phyloP scores from a whole-genome alignment of 2,797 vertebrate genomes.

The Melanotaenia boesemani region DNA sequence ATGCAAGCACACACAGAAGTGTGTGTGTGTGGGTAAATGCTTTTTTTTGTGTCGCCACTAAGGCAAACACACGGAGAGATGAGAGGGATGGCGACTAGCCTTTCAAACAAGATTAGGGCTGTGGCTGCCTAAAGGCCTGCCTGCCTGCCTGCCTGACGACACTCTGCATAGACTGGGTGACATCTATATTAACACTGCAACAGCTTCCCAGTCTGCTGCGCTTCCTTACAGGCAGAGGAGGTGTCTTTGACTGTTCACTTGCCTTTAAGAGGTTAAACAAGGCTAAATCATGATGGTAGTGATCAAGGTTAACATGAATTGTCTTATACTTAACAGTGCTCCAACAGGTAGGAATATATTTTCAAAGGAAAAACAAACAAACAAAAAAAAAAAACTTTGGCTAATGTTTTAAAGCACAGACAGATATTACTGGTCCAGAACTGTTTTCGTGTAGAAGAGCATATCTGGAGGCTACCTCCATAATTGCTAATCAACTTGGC shows the following conservation, averaged over 20 bases:
- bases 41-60: conserved; percentile 46
- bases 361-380: background rate
- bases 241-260: conserved; percentile 30
- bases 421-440: conserved; percentile 44
- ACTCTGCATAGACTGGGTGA: conserved; percentile 68
- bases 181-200: conserved; percentile 70
- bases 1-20: conserved; percentile 5
- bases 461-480: conserved; percentile 61
- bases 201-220: conserved; percentile 52
- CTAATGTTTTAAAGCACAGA: conserved; percentile 29
- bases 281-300: conserved; percentile 26
- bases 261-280: conserved; percentile 36
- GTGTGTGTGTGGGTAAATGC: conserved; percentile 22
- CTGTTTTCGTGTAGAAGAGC: conserved; percentile 52
- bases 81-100: conserved; percentile 71
- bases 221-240: conserved; percentile 37
- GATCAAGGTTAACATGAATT: conserved; percentile 3
- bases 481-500: conserved; percentile 72
- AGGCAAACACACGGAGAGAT: conserved; percentile 65
- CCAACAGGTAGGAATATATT: background rate
- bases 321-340: conserved; percentile 1
- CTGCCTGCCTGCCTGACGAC: conserved; percentile 60
- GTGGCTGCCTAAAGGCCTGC: conserved; percentile 71
- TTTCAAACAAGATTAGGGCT: conserved; percentile 78
- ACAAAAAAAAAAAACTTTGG: conserved; percentile 26